Evolutionary conservation across 2,113 vertebrate species (phyloP).

Genomic region (Trogon surrucura): DNA sequence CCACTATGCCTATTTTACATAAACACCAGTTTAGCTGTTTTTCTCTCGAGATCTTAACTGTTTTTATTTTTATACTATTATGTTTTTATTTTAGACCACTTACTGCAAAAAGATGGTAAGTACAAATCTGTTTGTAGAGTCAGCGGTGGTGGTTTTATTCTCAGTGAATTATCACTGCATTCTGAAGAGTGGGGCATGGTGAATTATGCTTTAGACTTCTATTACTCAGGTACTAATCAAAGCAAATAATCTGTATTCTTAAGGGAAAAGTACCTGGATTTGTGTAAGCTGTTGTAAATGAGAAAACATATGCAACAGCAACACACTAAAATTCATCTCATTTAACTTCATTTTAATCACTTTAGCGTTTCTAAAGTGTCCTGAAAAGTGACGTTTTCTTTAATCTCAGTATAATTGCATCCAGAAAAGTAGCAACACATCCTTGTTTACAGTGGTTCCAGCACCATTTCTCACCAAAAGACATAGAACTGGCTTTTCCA

Average conservation of each 20-base stretch:
- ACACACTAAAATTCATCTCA: not conserved
- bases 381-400: not conserved
- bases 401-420: not conserved
- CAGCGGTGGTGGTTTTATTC: not conserved
- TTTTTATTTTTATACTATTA: not conserved
- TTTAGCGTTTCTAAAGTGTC: not conserved
- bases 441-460: not conserved
- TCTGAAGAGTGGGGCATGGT: not conserved
- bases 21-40: not conserved
- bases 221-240: not conserved
- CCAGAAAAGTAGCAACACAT: not conserved
- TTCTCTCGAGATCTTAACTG: not conserved
- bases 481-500: not conserved
- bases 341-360: not conserved
- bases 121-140: not conserved
- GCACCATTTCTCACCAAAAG: not conserved
- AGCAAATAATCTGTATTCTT: not conserved
- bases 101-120: not conserved
- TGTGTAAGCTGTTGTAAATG: not conserved
- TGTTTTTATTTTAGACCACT: not conserved
- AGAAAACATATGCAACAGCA: not conserved
- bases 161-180: not conserved
- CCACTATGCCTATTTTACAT: not conserved
- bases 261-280: not conserved
- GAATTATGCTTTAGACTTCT: not conserved